Percentiles rank a stretch among this genome's conserved stretches.
phyloP scores from a whole-genome alignment of 2,888 invertebrate species.

The Euspilapteryx auroguttella region DNA sequence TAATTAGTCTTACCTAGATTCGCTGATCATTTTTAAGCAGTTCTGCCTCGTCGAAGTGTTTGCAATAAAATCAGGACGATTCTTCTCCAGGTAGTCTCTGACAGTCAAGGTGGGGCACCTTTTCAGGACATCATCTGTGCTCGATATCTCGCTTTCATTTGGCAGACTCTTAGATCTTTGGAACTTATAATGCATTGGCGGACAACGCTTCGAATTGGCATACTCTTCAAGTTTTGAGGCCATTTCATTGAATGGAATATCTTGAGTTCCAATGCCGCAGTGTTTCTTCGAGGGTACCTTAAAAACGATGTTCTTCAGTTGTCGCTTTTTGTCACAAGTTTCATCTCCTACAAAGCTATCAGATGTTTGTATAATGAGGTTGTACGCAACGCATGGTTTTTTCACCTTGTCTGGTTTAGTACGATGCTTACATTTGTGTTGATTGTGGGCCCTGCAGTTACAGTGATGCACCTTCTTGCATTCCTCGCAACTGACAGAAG shows the following conservation, averaged over 20 bases:
- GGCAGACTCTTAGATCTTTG: constrained; percentile 27
- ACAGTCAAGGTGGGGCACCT: constrained; percentile 37
- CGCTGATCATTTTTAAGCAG: constrained; percentile 32
- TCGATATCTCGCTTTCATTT: constrained; percentile 22
- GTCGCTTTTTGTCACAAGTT: constrained; percentile 15
- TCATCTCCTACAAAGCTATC: constrained; percentile 41
- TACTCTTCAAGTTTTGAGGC: constrained; percentile 24
- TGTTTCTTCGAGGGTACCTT: constrained; percentile 35
- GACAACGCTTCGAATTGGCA: constrained; percentile 10
- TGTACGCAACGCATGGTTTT: constrained; percentile 43
- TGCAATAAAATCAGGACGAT: constrained; percentile 71
- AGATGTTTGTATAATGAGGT: constrained; percentile 45
- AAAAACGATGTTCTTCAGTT: constrained; percentile 34
- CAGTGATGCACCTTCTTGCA: constrained; percentile 32
- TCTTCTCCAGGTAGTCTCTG: constrained; percentile 70
- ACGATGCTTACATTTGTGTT: constrained; percentile 27
- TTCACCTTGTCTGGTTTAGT: constrained; percentile 20
- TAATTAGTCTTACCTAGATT: constrained; percentile 42
- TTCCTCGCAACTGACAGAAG: constrained; percentile 32
- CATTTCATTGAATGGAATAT: constrained; percentile 27
- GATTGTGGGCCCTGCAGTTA: constrained; percentile 22
- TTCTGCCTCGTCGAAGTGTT: constrained; percentile 29
- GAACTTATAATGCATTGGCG: constrained; percentile 12
- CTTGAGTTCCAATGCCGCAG: constrained; percentile 13
- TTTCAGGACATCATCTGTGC: constrained; percentile 8